Percentiles rank a stretch among this genome's conserved stretches.
Conservation (phyloP, 2,113 vertebrate species). For the Phodopus roborovskii region DNA sequence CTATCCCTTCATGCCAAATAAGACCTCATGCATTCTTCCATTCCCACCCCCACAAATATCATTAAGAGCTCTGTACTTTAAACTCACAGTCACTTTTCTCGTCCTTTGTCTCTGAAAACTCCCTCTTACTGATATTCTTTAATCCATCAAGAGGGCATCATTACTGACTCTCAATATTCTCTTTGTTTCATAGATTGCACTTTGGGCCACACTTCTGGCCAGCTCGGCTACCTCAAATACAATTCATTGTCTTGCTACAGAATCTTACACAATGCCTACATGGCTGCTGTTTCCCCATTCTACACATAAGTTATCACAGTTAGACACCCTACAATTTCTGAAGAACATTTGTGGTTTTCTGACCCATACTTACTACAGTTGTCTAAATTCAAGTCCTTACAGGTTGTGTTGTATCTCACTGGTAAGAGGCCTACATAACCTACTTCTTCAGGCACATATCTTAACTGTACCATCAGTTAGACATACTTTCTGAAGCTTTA, state of each 20-base stretch:
- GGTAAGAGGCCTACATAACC: fast-evolving
- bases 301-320: background rate
- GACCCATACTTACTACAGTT: background rate
- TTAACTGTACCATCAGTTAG: background rate
- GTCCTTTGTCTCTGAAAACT: background rate
- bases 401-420: fast-evolving
- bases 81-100: background rate
- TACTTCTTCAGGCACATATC: background rate
- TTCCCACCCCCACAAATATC: background rate
- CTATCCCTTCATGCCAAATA: background rate
- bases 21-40: background rate
- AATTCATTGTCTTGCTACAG: background rate
- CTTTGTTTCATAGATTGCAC: background rate
- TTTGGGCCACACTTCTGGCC: background rate
- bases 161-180: background rate
- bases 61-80: background rate
- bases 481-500: background rate
- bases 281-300: background rate
- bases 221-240: background rate
- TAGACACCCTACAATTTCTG: background rate
- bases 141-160: background rate
- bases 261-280: background rate
- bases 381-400: background rate
- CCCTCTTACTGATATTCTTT: background rate
- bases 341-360: background rate